Evolutionary conservation across 2,888 invertebrate genomes (phyloP), one percentile per base, ranked within the genome.

Genomic region (Acanthosepion pharaonis): DNA sequence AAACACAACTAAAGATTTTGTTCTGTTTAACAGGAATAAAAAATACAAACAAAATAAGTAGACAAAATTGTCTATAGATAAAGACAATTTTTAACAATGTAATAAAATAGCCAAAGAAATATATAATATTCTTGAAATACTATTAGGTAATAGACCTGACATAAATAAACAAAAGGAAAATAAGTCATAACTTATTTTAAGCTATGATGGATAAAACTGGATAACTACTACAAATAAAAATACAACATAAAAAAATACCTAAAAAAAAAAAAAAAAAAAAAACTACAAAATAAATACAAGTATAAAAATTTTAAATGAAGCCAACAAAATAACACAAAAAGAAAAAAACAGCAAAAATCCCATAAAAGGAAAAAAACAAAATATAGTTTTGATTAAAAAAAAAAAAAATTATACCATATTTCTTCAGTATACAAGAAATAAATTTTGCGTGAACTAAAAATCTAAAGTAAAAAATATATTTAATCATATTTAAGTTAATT

Each of bases 11-110:
- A 33, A 78, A 78, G n/a, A 15, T 78, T 78, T 78, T 78, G 23
- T 64, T 64, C 25, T 78, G 78, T 78, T 78, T 0, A 15, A 78
- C 78, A 78, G 15, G 9, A 78, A 78, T 78, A n/a, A 9, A 78
- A 78, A 33, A 15, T 78, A 78, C 78, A 33, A 78, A 78, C n/a
- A 78, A n/a, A 78, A 78, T 78, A 78, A n/a, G 33, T 33, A 78
- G 15, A n/a, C 11, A 78, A 78, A 78, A 78, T n/a, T n/a, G 33
- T n/a, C 78, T n/a, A 78, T n/a, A 33, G 15, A 78, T n/a, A n/a
- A 78, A 78, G 78, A 78, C n/a, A 78, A n/a, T 78, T 78, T 78
- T n/a, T 78, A 78, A 78, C 78, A 78, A 78, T n/a, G 78, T 11
- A 33, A 78, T 78, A 78, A n/a, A 33, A 78, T 78, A 78, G 33